Base-by-base conservation (phyloP, 2,797 vertebrate genomes). In the Graptemys geographica region DNA sequence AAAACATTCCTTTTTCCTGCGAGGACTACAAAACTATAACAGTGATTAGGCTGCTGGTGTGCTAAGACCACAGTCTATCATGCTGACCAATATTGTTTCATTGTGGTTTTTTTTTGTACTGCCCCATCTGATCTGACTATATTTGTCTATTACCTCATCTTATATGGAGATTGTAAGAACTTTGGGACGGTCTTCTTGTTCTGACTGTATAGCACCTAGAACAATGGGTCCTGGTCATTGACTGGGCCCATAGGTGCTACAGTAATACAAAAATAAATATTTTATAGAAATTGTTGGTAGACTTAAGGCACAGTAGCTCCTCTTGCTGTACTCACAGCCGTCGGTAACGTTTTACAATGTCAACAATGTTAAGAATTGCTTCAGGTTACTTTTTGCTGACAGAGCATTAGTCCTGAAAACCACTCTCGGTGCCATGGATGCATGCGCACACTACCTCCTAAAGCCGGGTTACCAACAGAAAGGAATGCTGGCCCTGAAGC, bases 331-430 rank as follows among this genome's bases (percentile, higher is more conserved):
- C n/a, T 82, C 94, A 8, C 47, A 96, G 23, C 37, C 92, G 27
- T 52, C 95, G 37, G 18, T 80, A 3, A 90, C 59, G 74, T 93
- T 96, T 69, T 86, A 79, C 65, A 96, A 79, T n/a, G 82, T 37
- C 44, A 87, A 4, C 33, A 84, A 13, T 57, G 94, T 93, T 92
- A 91, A 91, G 12, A 49, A 15, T 31, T 78, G 25, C 8, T 53
- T 92, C 84, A 92, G 78, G 82, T 37, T 89, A 31, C 51, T 84
- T 96, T 84, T 92, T 91, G 55, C 11, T 37, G 1, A 27, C 81
- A 72, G 69, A 86, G 81, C 79, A 92, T 80, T 65, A 49, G 31
- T 80, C 79, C 85, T 90, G 80, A 76, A 81, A 56, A 82, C 44
- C 25, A 72, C 13, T 69, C 51, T 69, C 21, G 82, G 55, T 62